Base-by-base conservation (phyloP, 2,888 invertebrate species). In the Achlya flavicornis region DNA sequence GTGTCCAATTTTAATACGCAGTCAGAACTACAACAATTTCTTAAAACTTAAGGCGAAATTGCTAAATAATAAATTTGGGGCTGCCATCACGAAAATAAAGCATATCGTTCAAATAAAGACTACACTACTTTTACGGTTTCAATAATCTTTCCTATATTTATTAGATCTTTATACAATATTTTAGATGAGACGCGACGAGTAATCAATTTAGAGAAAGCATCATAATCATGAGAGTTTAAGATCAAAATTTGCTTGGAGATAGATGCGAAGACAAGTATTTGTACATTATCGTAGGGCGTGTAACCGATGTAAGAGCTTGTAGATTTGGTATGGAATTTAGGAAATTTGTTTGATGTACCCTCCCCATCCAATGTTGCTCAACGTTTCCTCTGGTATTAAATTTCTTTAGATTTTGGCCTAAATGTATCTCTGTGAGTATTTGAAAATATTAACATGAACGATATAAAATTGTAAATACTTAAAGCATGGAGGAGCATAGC, bases 31-130 rank as follows among this genome's bases (percentile, higher is more conserved):
- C 62, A 46, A 63, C 66, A 68, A 66, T 33, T 43, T 76, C 53
- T 66, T 53, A 74, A 73, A 64, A 70, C 73, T 76, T 79, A 79
- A 81, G 77, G 71, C 74, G 74, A 74, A 70, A 80, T 78, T 74
- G 53, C 78, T 80, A 73, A 74, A 77, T 76, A 78, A 75, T 75
- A 77, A 72, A 77, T 78, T 79, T 76, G 84, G 86, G 83, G 92
- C 92, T 92, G 92, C 92, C 93, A 91, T 87, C 88, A 86, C 80
- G 91, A 88, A 92, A 93, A 91, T 92, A 80, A 92, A 90, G 93
- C 94, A 94, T 94, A 94, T 94, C 94, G 91, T 91, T 90, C 86
- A 87, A 91, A 84, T 88, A 85, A 93, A 94, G 94, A 94, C 93
- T 94, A 88, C 87, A 80, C 79, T 86, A 91, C 83, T 87, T 90